A percentile compares a stretch with the other conserved stretches of the same genome.
These are phyloP conservation scores for Tipula vernalis DNA, from an alignment of 2,888 invertebrate genomes.

Conservation along the genomic window DNA sequence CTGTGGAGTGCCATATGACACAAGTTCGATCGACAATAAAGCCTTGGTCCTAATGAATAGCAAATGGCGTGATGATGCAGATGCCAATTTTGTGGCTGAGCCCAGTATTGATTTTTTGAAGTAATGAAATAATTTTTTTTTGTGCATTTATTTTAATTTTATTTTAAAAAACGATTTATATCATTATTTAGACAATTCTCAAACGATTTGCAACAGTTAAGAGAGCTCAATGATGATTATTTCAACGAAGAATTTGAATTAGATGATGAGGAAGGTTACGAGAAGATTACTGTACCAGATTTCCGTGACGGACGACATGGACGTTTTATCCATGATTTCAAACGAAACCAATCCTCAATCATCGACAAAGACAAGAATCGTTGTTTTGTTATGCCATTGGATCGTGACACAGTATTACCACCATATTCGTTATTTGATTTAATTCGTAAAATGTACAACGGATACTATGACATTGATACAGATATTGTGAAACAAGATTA, in stretches of 20 bases:
- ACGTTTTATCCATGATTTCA: constrained; percentile 87
- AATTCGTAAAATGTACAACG: constrained; percentile 63
- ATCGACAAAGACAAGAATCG: constrained; percentile 59
- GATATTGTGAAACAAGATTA: constrained; percentile 62
- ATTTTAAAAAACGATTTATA: not conserved
- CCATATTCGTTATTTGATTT: constrained; percentile 72
- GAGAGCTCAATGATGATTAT: constrained; percentile 31
- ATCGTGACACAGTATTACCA: constrained; percentile 60
- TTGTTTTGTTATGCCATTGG: constrained; percentile 86
- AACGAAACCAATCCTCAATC: constrained; percentile 58
- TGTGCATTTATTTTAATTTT: not conserved
- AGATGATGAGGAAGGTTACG: constrained; percentile 57
- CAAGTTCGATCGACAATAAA: constrained; percentile 17
- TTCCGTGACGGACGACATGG: constrained; percentile 70
- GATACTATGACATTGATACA: constrained; percentile 72
- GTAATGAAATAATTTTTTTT: not conserved
- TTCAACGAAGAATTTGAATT: constrained; percentile 76
- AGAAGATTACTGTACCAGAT: constrained; percentile 77
- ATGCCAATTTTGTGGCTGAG: not conserved
- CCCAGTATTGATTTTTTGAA: not conserved
- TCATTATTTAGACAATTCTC: constrained; percentile 17
- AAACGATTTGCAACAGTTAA: constrained; percentile 18
- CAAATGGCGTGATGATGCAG: constrained; percentile 7
- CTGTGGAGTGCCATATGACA: constrained; percentile 33
- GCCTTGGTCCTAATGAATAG: not conserved